phyloP scores from a whole-genome alignment of 2,797 vertebrate species.

The Anguilla megastoma region DNA sequence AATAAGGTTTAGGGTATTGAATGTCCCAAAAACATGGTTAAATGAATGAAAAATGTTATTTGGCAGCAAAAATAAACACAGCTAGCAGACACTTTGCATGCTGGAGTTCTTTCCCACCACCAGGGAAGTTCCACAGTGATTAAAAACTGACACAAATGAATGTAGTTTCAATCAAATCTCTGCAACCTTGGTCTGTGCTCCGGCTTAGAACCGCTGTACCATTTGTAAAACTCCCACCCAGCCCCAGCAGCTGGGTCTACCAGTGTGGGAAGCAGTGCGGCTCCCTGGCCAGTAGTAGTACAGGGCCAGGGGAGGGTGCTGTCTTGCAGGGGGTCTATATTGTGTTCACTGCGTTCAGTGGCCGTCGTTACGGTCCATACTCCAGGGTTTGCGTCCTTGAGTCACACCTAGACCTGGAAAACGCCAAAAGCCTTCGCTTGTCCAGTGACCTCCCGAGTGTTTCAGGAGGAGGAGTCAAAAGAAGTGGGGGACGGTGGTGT shows the following conservation, averaged over 20 bases:
- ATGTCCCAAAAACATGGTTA: not conserved
- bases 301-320: not conserved
- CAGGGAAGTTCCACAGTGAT: not conserved
- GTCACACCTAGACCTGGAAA: not conserved
- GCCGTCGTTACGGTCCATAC: not conserved
- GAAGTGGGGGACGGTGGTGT: constrained; percentile 52
- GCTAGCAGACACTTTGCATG: not conserved
- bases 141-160: not conserved
- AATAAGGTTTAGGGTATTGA: not conserved
- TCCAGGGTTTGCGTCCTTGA: not conserved
- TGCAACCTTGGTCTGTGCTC: not conserved
- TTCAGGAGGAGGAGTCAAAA: not conserved
- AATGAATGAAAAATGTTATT: not conserved
- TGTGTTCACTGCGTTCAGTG: not conserved
- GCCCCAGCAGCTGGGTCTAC: not conserved
- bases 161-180: not conserved
- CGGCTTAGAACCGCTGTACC: not conserved
- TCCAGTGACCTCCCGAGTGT: not conserved
- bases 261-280: not conserved
- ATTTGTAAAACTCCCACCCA: not conserved
- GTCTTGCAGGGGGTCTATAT: no score
- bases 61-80: not conserved
- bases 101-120: not conserved
- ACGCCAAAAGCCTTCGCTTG: not conserved
- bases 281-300: not conserved